Conservation (phyloP, 2,888 invertebrate species). For the Drosophila monieri region DNA sequence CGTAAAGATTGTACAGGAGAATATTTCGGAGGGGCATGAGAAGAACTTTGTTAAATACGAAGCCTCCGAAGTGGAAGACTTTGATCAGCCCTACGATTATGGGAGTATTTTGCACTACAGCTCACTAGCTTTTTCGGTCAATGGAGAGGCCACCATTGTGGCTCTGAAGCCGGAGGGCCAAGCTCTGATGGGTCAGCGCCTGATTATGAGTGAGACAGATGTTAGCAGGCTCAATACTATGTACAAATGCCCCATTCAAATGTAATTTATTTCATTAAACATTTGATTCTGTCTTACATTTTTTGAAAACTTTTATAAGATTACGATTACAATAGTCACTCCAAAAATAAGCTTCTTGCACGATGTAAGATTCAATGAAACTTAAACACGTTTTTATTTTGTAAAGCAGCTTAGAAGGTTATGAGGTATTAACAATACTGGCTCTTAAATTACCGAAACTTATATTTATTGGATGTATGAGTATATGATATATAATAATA, state of each 20-base stretch:
- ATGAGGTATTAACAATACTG: no score
- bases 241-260: conserved; percentile 53
- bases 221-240: conserved; percentile 64
- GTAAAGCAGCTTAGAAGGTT: no score
- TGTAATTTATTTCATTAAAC: conserved; percentile 7
- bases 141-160: conserved; percentile 88
- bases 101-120: conserved; percentile 92
- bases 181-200: conserved; percentile 62
- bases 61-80: conserved; percentile 85
- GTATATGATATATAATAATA: no score
- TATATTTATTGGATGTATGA: no score
- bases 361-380: no score
- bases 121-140: conserved; percentile 88
- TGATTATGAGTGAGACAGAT: conserved; percentile 50
- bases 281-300: no score
- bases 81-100: conserved; percentile 89
- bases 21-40: conserved; percentile 85
- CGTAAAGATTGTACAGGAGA: conserved; percentile 85
- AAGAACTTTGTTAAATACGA: conserved; percentile 89
- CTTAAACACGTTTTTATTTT: no score
- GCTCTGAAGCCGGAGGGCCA: conserved; percentile 79
- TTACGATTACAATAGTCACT: no score
- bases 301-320: no score
- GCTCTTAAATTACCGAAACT: no score
- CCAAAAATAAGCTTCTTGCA: no score